Conservation (phyloP, 2,113 vertebrate genomes). For the Psilopsiagon aurifrons region DNA sequence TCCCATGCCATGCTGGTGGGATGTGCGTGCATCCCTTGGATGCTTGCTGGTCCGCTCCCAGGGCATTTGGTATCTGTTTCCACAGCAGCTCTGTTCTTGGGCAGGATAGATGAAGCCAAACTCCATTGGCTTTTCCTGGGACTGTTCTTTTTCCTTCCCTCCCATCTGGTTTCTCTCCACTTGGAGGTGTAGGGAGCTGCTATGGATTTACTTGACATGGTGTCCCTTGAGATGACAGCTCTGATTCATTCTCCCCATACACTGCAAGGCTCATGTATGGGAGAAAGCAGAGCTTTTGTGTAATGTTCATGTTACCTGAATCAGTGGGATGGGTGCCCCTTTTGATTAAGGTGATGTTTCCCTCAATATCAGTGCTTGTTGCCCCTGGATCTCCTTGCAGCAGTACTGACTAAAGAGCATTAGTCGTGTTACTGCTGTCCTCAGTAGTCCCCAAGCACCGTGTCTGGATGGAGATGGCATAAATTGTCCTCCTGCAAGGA, state of each 20-base stretch:
- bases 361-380: background rate
- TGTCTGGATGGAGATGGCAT: background rate
- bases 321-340: background rate
- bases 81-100: background rate
- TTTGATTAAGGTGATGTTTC: background rate
- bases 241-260: background rate
- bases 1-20: background rate
- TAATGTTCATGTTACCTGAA: background rate
- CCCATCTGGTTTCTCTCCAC: background rate
- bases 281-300: background rate
- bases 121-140: background rate
- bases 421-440: background rate
- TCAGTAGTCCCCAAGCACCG: background rate
- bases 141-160: background rate
- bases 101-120: background rate
- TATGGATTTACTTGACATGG: background rate
- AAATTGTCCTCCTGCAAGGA: background rate
- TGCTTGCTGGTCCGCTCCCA: background rate
- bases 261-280: fast-evolving
- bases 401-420: background rate
- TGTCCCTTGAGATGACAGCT: background rate
- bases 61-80: background rate
- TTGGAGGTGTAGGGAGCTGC: background rate
- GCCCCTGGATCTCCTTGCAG: background rate
- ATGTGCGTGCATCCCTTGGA: background rate